phyloP scores from a whole-genome alignment of 2,113 vertebrate species.

The Hirundichthys speculiger region DNA sequence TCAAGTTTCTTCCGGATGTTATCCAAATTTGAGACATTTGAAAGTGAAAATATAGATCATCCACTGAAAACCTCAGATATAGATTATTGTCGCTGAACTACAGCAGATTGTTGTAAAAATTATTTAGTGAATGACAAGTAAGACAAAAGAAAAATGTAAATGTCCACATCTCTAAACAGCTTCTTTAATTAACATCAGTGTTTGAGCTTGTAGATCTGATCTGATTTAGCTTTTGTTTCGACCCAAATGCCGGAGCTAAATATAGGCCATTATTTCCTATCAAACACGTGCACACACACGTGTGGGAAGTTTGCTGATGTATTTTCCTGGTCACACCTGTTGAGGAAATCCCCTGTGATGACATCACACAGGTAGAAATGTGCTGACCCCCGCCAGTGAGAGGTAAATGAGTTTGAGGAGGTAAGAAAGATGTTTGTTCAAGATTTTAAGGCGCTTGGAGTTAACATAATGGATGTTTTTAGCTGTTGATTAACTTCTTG shows the following conservation, averaged over 20 bases:
- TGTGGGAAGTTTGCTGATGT: conserved; percentile 21
- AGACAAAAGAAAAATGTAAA: neutral
- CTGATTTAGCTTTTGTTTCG: neutral
- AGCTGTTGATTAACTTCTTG: too few relatives aligned
- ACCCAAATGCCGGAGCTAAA: conserved; percentile 12
- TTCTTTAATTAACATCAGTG: conserved; percentile 14
- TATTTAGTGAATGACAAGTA: too few relatives aligned
- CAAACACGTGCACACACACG: conserved; percentile 10
- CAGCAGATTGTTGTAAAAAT: too few relatives aligned
- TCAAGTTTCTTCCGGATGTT: too few relatives aligned
- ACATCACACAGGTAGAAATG: conserved; percentile 44
- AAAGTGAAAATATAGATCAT: too few relatives aligned
- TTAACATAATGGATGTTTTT: too few relatives aligned
- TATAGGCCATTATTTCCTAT: conserved; percentile 8
- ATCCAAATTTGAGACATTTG: too few relatives aligned
- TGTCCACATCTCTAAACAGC: neutral
- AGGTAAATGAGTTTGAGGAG: conserved; percentile 6
- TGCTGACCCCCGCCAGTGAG: neutral
- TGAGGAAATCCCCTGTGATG: conserved; percentile 49
- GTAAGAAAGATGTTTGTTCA: too few relatives aligned
- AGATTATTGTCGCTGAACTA: too few relatives aligned
- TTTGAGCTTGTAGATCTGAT: neutral
- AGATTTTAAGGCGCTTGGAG: too few relatives aligned
- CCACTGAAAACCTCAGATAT: too few relatives aligned
- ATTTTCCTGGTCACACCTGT: conserved; percentile 36